Evolutionary conservation across 2,113 vertebrate species (phyloP).

Genomic region (mouse (Mus musculus)): GRCm39 chr8:49790501-49791000

Average conservation of each 20-base stretch:
- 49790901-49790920: neutral
- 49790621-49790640: neutral
- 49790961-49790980: neutral
- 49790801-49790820: neutral
- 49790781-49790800: neutral
- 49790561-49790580: neutral
- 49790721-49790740: neutral
- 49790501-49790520: neutral
- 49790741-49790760: neutral
- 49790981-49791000: neutral
- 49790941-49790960: accelerated
- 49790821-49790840: neutral
- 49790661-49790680: neutral
- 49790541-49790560: neutral
- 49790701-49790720: neutral
- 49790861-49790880: neutral
- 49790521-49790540: neutral
- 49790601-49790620: neutral
- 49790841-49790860: slow-evolving; percentile 14
- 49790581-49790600: neutral
- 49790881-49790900: neutral
- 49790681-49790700: neutral
- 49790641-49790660: neutral
- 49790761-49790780: neutral
- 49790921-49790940: accelerated